Percentiles rank a stretch among this genome's conserved stretches.
These are phyloP conservation scores for Tamias sibiricus DNA, from an alignment of 2,113 vertebrate genomes.

Conservation along the genomic window DNA sequence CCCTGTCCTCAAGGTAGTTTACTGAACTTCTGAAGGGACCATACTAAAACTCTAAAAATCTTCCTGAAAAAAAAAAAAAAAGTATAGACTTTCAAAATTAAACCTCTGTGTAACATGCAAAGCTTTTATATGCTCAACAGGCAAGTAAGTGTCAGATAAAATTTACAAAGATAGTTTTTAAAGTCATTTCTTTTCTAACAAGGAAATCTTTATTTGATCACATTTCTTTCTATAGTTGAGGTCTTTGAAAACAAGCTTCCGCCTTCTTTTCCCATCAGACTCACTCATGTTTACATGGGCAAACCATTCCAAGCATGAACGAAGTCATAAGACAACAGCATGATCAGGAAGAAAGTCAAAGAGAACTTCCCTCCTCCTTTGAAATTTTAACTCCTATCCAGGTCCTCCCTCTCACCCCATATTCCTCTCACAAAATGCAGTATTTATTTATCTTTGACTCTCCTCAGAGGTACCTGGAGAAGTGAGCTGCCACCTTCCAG, in stretches of 20 bases:
- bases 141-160: background rate
- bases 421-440: conserved; percentile 69
- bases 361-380: conserved; percentile 43
- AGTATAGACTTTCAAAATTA: conserved; percentile 43
- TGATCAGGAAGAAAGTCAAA: conserved; percentile 59
- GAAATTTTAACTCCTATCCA: conserved; percentile 70
- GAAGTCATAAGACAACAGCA: conserved; percentile 53
- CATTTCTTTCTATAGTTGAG: conserved; percentile 5
- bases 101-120: background rate
- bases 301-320: conserved; percentile 33
- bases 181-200: conserved; percentile 33
- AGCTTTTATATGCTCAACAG: background rate
- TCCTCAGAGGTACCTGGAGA: conserved; percentile 64
- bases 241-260: background rate
- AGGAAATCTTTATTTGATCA: conserved; percentile 43
- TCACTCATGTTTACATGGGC: conserved; percentile 42
- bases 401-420: conserved; percentile 53
- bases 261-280: conserved; percentile 3
- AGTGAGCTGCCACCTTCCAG: conserved; percentile 74
- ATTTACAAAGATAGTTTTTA: conserved; percentile 6
- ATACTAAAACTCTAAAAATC: background rate
- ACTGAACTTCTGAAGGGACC: background rate
- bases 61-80: background rate
- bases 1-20: background rate
- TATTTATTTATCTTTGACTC: conserved; percentile 78